A percentile compares a stretch with the other conserved stretches of the same genome.
Evolutionary conservation across 2,113 vertebrate genomes (phyloP).

Genomic region (Atrichornis clamosus): DNA sequence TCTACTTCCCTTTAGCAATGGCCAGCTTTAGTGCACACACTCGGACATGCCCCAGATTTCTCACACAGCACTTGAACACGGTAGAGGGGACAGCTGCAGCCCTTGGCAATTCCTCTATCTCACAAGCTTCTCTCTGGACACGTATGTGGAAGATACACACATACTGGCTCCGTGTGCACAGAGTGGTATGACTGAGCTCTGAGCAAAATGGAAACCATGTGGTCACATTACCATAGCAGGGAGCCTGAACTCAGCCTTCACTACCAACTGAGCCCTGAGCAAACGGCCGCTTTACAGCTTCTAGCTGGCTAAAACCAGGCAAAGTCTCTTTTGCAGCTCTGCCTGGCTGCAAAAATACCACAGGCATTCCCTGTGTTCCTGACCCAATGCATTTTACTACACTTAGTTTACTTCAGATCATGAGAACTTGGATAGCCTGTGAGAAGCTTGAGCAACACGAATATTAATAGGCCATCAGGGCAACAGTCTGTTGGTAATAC

Average conservation of each 20-base stretch:
- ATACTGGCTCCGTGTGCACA: not conserved
- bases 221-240: not conserved
- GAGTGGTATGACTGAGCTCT: not conserved
- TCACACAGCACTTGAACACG: not conserved
- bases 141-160: rapidly evolving
- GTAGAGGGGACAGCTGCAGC: not conserved
- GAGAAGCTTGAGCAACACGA: not conserved
- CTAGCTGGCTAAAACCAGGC: not conserved
- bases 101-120: not conserved
- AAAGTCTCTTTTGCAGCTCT: not conserved
- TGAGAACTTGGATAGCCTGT: not conserved
- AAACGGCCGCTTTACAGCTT: not conserved
- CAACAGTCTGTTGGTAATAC: not conserved
- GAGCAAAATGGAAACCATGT: not conserved
- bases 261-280: not conserved
- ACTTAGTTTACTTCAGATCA: not conserved
- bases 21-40: not conserved
- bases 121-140: not conserved
- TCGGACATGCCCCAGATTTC: not conserved
- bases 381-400: not conserved
- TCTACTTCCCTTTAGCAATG: not conserved
- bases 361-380: not conserved
- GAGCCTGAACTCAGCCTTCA: not conserved
- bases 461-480: not conserved
- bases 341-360: not conserved